phyloP scores from a whole-genome alignment of 2,113 vertebrate genomes.

The Hylia prasina region DNA sequence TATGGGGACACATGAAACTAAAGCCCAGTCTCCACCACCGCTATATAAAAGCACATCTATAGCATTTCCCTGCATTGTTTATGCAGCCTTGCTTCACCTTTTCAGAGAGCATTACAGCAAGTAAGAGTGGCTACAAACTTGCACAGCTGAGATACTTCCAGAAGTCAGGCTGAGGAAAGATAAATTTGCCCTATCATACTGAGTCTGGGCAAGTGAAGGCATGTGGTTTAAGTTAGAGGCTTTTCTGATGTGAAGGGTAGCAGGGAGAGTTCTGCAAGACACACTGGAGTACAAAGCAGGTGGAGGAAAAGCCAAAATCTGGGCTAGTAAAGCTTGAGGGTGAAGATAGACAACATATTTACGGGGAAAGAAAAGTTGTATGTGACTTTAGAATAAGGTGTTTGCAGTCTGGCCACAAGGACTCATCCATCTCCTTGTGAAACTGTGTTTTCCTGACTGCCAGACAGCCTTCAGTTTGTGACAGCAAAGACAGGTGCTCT shows the following conservation, averaged over 20 bases:
- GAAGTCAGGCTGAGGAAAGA: neutral
- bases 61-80: neutral
- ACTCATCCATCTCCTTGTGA: neutral
- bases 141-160: neutral
- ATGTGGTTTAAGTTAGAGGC: neutral
- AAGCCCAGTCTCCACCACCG: neutral
- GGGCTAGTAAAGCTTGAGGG: neutral
- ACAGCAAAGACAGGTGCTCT: neutral
- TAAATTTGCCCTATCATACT: neutral
- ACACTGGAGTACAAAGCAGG: neutral
- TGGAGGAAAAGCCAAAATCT: neutral
- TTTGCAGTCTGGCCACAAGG: neutral
- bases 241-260: neutral
- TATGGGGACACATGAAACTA: neutral
- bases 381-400: neutral
- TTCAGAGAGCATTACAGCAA: neutral
- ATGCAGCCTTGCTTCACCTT: neutral
- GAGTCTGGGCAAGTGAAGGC: neutral
- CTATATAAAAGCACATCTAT: neutral
- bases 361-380: neutral
- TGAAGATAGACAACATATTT: neutral
- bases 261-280: neutral
- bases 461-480: neutral
- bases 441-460: neutral
- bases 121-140: neutral